Evolutionary conservation across 2,113 vertebrate species (phyloP).

Genomic region (Atractosteus spatula): DNA sequence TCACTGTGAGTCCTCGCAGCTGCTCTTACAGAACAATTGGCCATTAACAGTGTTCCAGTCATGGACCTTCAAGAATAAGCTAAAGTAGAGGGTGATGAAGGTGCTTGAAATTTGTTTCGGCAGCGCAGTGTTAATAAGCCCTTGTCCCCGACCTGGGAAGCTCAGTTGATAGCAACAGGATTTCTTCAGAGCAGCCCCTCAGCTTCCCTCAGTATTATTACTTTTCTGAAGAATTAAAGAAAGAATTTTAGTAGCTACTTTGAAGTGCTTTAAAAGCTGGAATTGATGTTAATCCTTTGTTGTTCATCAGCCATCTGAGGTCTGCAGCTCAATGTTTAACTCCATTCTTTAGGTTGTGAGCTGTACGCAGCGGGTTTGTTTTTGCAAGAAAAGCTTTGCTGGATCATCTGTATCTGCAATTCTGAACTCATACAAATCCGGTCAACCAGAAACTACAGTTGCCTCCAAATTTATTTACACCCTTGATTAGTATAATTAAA

Average conservation of each 20-base stretch:
- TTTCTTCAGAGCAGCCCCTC: not conserved
- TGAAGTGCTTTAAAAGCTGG: not conserved
- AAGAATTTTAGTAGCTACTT: not conserved
- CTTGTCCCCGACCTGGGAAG: not conserved
- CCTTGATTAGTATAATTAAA: too few species aligned
- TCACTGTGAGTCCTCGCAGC: not conserved
- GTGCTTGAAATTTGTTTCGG: constrained; percentile 9
- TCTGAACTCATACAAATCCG: too few species aligned
- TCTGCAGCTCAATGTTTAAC: not conserved
- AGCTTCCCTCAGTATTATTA: not conserved
- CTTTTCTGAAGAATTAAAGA: not conserved
- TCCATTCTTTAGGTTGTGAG: not conserved
- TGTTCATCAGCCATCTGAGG: not conserved
- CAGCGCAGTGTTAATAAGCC: not conserved
- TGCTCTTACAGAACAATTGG: not conserved
- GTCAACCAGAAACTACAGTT: too few species aligned
- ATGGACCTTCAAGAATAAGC: not conserved
- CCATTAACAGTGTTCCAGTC: constrained; percentile 10
- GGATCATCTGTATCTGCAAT: not conserved
- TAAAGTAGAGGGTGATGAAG: not conserved
- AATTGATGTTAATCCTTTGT: constrained; percentile 7
- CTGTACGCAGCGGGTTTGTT: not conserved
- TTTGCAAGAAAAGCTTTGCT: not conserved
- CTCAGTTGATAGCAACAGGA: not conserved
- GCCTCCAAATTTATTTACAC: too few species aligned